Base-by-base conservation (phyloP, 2,113 vertebrate genomes). In the Martes martes region DNA sequence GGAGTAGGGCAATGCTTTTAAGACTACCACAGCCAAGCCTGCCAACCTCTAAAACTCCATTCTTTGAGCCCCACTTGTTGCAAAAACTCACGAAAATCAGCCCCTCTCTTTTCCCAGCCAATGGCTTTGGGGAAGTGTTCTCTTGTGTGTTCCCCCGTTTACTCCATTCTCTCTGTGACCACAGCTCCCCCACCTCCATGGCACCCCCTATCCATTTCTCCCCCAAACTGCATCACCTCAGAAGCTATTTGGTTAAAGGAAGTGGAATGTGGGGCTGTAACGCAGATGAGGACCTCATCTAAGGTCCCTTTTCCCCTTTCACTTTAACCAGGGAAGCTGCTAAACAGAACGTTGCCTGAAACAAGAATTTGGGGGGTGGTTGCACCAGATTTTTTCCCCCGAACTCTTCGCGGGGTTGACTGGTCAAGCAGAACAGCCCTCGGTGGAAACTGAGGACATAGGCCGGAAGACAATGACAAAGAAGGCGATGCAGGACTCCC, bases 201-300 rank as follows among this genome's bases (percentile, higher is more conserved):
- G 42, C 14, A 18, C 42, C 4, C 1, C 2, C 26, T 45, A 47
- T 18, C 74, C 74, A 31, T 31, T 76, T 47, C 74, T 78, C 26
- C 42, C 74, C 26, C 4, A 78, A 47, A 47, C 14, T 76, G 24
- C 13, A 7, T 31, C 26, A 99, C 93, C 3, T 99, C 96, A 95
- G 98, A 99, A 82, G 99, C 97, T 3, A 99, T 99, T 23, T 98
- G 99, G 28, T 99, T 99, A 47, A 99, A 99, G 98, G 99, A 99
- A 31, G 98, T 99, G 63, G 99, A 99, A 97, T 99, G 99, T 9
- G 99, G 99, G 0, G 99, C 99, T 63, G 98, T 99, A 0, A 98
- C 98, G 18, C 99, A 97, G 97, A 99, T 99, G 4, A 99, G 99
- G 4, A 99, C 99, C 83, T 99, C 98, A 0, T 7, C 21, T 0